These are phyloP conservation scores for Gymnocheta viridis DNA, from an alignment of 2,888 invertebrate species.

Conservation along the genomic window DNA sequence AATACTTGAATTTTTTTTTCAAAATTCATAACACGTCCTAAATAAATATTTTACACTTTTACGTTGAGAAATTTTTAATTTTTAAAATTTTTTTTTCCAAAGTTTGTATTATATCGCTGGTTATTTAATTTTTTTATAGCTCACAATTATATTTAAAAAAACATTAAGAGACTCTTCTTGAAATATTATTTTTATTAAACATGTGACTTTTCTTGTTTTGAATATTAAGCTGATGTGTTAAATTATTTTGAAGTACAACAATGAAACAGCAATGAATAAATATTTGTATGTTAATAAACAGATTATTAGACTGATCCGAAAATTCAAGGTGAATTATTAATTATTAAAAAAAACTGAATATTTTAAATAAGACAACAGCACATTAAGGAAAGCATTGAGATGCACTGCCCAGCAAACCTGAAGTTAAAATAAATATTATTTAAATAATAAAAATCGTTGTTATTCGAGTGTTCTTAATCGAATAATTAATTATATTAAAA, in stretches of 20 bases:
- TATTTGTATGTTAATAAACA: slow-evolving; percentile 28
- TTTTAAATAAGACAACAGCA: neutral
- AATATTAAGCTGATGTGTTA: slow-evolving; percentile 53
- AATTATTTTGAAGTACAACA: slow-evolving; percentile 18
- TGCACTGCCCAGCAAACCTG: too few species aligned
- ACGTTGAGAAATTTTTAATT: slow-evolving; percentile 20
- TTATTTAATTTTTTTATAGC: slow-evolving; percentile 40
- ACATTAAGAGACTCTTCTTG: neutral
- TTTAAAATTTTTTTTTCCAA: slow-evolving; percentile 16
- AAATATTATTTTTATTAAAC: slow-evolving; percentile 30
- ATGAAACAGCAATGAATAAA: slow-evolving; percentile 11
- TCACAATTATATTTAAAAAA: slow-evolving; percentile 24
- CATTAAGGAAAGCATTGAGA: neutral
- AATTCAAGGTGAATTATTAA: slow-evolving; percentile 60
- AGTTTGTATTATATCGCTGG: slow-evolving; percentile 49
- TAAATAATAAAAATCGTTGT: too few species aligned
- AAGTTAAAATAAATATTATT: too few species aligned
- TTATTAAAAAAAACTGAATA: slow-evolving; percentile 7
- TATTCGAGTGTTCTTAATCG: too few species aligned
- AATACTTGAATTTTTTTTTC: slow-evolving; percentile 22
- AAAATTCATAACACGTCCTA: slow-evolving; percentile 54
- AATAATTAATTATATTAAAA: too few species aligned
- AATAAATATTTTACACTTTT: slow-evolving; percentile 31
- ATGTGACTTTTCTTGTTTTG: slow-evolving; percentile 55
- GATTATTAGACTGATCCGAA: slow-evolving; percentile 56